Percentiles rank a stretch among this genome's conserved stretches.
These are phyloP conservation scores for Cyclophora albipunctata DNA, from an alignment of 2,888 invertebrate genomes.

Conservation along the genomic window DNA sequence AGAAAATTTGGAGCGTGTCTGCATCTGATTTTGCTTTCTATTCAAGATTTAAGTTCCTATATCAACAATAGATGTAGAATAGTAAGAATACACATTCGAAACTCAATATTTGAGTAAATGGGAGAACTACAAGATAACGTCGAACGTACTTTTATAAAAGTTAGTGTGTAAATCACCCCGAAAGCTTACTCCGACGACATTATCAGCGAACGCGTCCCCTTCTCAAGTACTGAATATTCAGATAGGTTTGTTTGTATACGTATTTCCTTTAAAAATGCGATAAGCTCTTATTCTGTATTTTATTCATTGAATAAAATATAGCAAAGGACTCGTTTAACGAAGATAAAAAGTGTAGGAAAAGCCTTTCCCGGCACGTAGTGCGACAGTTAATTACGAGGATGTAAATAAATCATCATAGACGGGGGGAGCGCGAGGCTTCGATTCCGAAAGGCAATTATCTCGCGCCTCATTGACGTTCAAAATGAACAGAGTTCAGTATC, in stretches of 20 bases:
- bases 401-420: constrained; percentile 75
- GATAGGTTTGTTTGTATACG: constrained; percentile 60
- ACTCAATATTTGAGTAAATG: constrained; percentile 13
- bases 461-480: constrained; percentile 70
- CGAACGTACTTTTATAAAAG: constrained; percentile 40
- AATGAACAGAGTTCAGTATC: constrained; percentile 51
- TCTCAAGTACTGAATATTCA: constrained; percentile 61
- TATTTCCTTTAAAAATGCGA: constrained; percentile 62
- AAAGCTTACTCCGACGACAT: constrained; percentile 52
- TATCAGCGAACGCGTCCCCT: constrained; percentile 58
- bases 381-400: constrained; percentile 74
- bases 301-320: constrained; percentile 66
- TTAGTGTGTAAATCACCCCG: constrained; percentile 54
- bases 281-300: constrained; percentile 53
- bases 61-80: neutral
- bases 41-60: constrained; percentile 22
- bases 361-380: constrained; percentile 72
- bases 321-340: constrained; percentile 50
- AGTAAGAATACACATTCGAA: neutral
- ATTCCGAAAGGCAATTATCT: constrained; percentile 71
- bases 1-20: constrained; percentile 55
- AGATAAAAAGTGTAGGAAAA: constrained; percentile 62
- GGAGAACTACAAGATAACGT: constrained; percentile 33
- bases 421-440: constrained; percentile 58
- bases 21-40: constrained; percentile 42